Evolutionary conservation across 2,797 vertebrate genomes (phyloP), one percentile per base, ranked within the genome.

Genomic region (Parambassis ranga): DNA sequence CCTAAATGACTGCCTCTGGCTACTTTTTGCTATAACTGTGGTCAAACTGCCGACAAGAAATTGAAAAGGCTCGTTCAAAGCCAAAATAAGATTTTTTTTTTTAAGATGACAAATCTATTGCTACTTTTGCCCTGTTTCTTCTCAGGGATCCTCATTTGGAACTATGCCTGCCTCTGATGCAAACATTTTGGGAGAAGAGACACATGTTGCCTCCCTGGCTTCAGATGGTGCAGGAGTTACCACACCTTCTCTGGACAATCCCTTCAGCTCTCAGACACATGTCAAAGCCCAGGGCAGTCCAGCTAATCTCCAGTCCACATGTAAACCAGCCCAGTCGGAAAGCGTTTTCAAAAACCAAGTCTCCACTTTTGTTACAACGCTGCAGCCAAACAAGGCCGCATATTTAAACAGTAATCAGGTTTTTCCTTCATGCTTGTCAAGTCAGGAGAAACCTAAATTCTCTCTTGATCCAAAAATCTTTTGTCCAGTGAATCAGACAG

Each of bases 251-350:
- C 15, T 33, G 8, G 66, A 82, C n/a, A 64, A 27, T 26, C 56
- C 77, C 1, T 69, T 81, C 37, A 83, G 74, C 38, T 85, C 83
- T 31, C 84, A 80, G 57, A 77, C 69, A n/a, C 77, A 75, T 15
- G 70, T 76, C 41, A 58, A 68, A 74, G 35, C 53, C 23, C 55
- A 63, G 16, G 46, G 44, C 36, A 33, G 49, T 36, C 14, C 43
- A 8, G 41, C 33, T 56, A 9, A 33, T 28, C 6, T 16, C n/a
- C 36, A 36, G 22, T 30, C 52, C 38, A 13, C 48, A 18, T 55
- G 49, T 30, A 60, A 48, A 32, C 16, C 39, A 20, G 18, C 37
- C 2, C 55, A 37, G 28, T 33, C 65, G 18, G 36, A 65, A 39
- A 37, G 41, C 2, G 10, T 10, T 14, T 39, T 27, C 2, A 35